phyloP scores from a whole-genome alignment of 1,140 invertebrate genomes.

The Caenorhabditis remanei region DNA sequence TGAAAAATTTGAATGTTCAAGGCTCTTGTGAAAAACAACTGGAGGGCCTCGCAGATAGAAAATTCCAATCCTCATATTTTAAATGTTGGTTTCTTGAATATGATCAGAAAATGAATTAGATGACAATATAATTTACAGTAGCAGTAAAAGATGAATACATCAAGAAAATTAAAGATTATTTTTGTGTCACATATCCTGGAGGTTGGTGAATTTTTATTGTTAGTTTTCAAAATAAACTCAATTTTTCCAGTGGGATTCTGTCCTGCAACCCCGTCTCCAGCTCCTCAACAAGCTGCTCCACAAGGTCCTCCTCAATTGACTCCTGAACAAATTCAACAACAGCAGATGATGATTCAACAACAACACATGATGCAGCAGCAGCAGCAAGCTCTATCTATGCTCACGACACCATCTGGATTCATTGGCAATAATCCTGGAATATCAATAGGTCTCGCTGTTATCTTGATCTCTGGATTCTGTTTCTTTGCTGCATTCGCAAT shows the following conservation, averaged over 20 bases:
- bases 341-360: background rate
- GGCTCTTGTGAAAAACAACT: no score
- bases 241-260: background rate
- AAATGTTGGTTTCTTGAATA: no score
- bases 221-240: background rate
- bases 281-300: background rate
- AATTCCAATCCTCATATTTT: no score
- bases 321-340: background rate
- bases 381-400: background rate
- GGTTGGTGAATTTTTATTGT: background rate
- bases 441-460: background rate
- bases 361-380: background rate
- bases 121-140: background rate
- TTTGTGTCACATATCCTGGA: background rate
- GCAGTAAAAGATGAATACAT: background rate
- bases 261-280: background rate
- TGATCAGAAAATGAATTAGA: no score
- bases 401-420: constrained; percentile 2
- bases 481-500: background rate
- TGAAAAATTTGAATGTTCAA: no score
- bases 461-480: background rate
- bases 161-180: background rate
- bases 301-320: background rate
- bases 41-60: no score
- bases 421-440: background rate